Conservation (phyloP, 2,113 vertebrate genomes). For the Chauna torquata region DNA sequence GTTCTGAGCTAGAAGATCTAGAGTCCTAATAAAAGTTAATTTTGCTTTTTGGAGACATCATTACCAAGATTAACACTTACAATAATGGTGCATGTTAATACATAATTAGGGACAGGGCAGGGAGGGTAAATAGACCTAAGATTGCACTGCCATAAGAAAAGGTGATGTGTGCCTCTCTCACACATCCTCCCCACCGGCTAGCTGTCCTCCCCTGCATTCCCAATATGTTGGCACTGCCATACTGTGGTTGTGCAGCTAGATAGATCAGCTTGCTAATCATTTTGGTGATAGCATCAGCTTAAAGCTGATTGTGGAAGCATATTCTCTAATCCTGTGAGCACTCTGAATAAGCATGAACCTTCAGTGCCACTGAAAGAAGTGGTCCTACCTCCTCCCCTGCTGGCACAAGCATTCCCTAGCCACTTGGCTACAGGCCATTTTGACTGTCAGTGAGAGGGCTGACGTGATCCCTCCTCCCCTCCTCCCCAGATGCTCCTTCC, state of each 20-base stretch:
- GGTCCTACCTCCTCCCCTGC: constrained; percentile 7
- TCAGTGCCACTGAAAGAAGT: not conserved
- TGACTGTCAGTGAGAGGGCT: not conserved
- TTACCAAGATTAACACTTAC: not conserved
- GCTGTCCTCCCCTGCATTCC: not conserved
- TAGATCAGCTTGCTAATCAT: not conserved
- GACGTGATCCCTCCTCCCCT: not conserved
- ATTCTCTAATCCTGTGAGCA: constrained; percentile 3
- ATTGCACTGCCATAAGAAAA: fast-evolving
- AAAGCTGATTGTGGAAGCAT: constrained; percentile 7
- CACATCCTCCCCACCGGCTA: fast-evolving
- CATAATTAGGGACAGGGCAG: not conserved
- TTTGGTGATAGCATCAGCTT: constrained; percentile 13
- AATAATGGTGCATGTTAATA: not conserved
- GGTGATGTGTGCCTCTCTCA: not conserved
- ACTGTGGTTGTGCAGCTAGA: not conserved
- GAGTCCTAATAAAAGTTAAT: not conserved
- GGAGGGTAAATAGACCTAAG: not conserved
- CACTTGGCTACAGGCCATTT: constrained; percentile 11
- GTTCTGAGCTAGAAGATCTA: not conserved
- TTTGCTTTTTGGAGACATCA: not conserved
- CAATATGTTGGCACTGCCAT: not conserved
- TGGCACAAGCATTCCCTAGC: not conserved
- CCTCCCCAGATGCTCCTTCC: not conserved
- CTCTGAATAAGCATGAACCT: not conserved